Base-by-base conservation (phyloP, 2,797 vertebrate species). In the Rhinichthys osculus region DNA sequence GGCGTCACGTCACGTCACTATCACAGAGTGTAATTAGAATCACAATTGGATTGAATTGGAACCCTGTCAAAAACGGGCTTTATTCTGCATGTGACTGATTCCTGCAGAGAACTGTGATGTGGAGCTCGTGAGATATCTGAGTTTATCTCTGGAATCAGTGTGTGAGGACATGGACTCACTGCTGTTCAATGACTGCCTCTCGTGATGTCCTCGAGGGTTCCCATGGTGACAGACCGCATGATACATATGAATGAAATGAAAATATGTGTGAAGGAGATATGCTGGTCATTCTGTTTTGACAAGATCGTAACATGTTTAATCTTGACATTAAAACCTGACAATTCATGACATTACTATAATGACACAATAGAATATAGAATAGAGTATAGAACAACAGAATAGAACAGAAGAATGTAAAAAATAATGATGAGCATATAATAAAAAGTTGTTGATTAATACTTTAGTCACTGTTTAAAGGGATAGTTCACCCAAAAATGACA, bases 171-270 rank as follows among this genome's bases (percentile, higher is more conserved):
- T 70, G 27, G 42, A 59, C 73, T 78, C 47, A 67, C 62, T 6
- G 7, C 30, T 67, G 71, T 23, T 62, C 19, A 82, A 69, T 57
- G 50, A 62, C 57, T 83, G 47, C 66, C 85, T 82, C 83, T 88
- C 72, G 23, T 84, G 66, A 87, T n/a, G 54, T 89, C 81, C 81
- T 87, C 35, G 2, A 30, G 44, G 69, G 88, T 91, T 89, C 38
- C 90, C 88, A 90, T 90, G 87, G 88, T 57, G 87, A 90, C 88
- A 47, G 33, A 72, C 74, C 52, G 85, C 79, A 86, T 83, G 82
- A 91, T 87, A 90, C 87, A 89, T 87, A 88, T 90, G 87, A 91
- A 89, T 89, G 83, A 78, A 85, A 81, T 84, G 23, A 87, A 81
- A 89, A 82, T 57, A 38, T 74, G 30, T 67, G 80, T 82, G 59